Percentiles rank a stretch among this genome's conserved stretches.
Conservation (phyloP, 2,888 invertebrate genomes). For the Eurois occulta region DNA sequence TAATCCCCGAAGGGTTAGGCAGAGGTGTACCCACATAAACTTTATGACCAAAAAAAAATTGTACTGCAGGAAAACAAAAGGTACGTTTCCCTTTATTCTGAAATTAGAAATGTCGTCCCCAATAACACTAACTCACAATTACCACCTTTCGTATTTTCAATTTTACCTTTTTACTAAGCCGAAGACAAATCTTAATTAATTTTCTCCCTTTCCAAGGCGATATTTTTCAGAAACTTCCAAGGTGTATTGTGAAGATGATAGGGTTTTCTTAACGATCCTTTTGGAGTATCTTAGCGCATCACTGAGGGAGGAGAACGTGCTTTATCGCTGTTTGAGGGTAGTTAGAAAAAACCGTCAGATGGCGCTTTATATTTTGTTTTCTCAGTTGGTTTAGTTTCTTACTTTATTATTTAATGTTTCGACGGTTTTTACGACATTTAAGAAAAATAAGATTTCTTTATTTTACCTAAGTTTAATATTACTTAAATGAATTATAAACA, state of each 20-base stretch:
- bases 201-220: slow-evolving; percentile 20
- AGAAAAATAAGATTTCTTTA: neutral
- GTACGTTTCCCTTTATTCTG: slow-evolving; percentile 4
- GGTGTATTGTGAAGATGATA: slow-evolving; percentile 47
- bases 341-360: slow-evolving; percentile 29
- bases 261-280: slow-evolving; percentile 51
- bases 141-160: slow-evolving; percentile 49
- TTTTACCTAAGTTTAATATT: neutral
- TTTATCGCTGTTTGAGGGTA: slow-evolving; percentile 55
- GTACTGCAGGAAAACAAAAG: slow-evolving; percentile 1
- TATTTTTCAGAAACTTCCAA: slow-evolving; percentile 37
- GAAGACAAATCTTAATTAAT: slow-evolving; percentile 55
- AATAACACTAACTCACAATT: slow-evolving; percentile 57
- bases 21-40: no score
- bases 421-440: neutral
- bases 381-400: neutral
- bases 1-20: no score
- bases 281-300: slow-evolving; percentile 46
- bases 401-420: slow-evolving; percentile 3
- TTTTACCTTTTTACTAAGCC: slow-evolving; percentile 42
- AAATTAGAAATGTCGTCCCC: slow-evolving; percentile 43
- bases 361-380: slow-evolving; percentile 22
- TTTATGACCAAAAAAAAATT: neutral
- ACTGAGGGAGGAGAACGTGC: slow-evolving; percentile 50
- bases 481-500: neutral